phyloP scores from a whole-genome alignment of 2,888 invertebrate species.

The Charanyca ferruginea region DNA sequence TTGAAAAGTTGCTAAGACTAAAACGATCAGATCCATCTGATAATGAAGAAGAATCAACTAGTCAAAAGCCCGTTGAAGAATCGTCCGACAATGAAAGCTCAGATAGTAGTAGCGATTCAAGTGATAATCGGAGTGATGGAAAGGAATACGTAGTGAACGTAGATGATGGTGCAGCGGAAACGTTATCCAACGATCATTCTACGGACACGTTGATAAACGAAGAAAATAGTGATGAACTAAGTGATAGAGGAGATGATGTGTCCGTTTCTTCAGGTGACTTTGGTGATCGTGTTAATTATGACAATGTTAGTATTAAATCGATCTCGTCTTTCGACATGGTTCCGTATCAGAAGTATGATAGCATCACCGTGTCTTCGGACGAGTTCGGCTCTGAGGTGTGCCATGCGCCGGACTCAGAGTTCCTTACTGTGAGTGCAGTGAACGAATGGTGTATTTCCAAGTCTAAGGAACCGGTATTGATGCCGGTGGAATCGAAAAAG shows the following conservation, averaged over 20 bases:
- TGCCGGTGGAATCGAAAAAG: slow-evolving; percentile 88
- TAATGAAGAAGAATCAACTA: slow-evolving; percentile 78
- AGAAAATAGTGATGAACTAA: slow-evolving; percentile 79
- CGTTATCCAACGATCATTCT: slow-evolving; percentile 86
- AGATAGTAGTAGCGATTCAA: slow-evolving; percentile 73
- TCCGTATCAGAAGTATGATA: slow-evolving; percentile 88
- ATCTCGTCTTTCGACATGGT: slow-evolving; percentile 89
- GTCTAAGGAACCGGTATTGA: slow-evolving; percentile 83
- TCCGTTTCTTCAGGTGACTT: slow-evolving; percentile 82
- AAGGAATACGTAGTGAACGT: slow-evolving; percentile 82
- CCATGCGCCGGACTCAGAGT: slow-evolving; percentile 87
- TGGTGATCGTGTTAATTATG: slow-evolving; percentile 85
- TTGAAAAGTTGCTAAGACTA: slow-evolving; percentile 85
- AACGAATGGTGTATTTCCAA: slow-evolving; percentile 89
- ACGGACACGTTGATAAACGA: slow-evolving; percentile 88
- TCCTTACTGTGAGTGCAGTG: slow-evolving; percentile 89
- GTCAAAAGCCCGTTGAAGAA: slow-evolving; percentile 54
- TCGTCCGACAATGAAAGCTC: slow-evolving; percentile 71
- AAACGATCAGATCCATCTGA: slow-evolving; percentile 86
- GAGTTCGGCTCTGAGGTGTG: slow-evolving; percentile 89
- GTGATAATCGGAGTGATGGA: slow-evolving; percentile 78
- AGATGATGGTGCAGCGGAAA: slow-evolving; percentile 83
- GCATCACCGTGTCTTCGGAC: slow-evolving; percentile 89
- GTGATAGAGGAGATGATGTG: slow-evolving; percentile 81
- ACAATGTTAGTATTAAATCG: slow-evolving; percentile 89